phyloP scores from a whole-genome alignment of 1,140 invertebrate genomes.

The Scaptomyza montana region DNA sequence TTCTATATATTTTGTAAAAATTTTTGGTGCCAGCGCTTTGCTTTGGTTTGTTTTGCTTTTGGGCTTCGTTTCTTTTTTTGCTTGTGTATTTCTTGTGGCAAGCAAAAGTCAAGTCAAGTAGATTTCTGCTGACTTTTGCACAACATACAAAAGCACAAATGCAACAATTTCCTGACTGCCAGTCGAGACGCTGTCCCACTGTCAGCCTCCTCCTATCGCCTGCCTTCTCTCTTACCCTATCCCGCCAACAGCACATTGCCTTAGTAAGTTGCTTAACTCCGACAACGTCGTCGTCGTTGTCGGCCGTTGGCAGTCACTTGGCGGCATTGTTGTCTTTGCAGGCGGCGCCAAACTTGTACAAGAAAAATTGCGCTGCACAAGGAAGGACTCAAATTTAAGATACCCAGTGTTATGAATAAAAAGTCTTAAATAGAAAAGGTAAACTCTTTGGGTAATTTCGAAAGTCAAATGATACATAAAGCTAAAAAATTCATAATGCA shows the following conservation, averaged over 20 bases:
- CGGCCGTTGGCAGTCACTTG: slow-evolving; percentile 39
- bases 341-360: slow-evolving; percentile 66
- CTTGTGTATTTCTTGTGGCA: slow-evolving; percentile 54
- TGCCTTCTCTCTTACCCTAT: slow-evolving; percentile 13
- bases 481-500: no score
- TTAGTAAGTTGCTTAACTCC: slow-evolving; percentile 80
- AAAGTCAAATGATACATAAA: no score
- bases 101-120: slow-evolving; percentile 79
- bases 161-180: slow-evolving; percentile 78
- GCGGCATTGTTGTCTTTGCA: slow-evolving; percentile 70
- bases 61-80: slow-evolving; percentile 11
- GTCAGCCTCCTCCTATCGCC: background rate
- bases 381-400: background rate
- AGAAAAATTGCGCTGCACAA: slow-evolving; percentile 31
- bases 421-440: no score
- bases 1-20: slow-evolving; percentile 43
- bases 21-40: slow-evolving; percentile 19
- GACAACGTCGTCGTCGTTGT: slow-evolving; percentile 33
- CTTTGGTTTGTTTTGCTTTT: slow-evolving; percentile 37
- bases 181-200: slow-evolving; percentile 26
- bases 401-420: slow-evolving; percentile 3
- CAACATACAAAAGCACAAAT: slow-evolving; percentile 67
- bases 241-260: slow-evolving; percentile 38
- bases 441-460: background rate
- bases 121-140: slow-evolving; percentile 75